Evolutionary conservation across 2,797 vertebrate species (phyloP).

Genomic region (Betta splendens): DNA sequence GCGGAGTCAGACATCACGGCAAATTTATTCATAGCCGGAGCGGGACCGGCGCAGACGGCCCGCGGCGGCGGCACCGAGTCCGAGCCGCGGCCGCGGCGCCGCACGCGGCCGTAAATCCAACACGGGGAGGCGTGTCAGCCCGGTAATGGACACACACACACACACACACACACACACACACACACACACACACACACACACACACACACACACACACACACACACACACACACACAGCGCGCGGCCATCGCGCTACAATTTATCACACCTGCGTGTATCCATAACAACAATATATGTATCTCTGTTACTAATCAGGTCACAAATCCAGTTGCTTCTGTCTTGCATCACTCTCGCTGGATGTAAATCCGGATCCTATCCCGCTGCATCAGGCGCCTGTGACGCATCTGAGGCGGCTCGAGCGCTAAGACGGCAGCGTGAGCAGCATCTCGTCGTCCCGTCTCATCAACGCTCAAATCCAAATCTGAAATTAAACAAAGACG

Average conservation of each 20-base stretch:
- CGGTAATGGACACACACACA: not conserved
- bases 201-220: no score
- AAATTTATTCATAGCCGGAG: not conserved
- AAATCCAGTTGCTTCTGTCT: not conserved
- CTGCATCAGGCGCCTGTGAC: rapidly evolving
- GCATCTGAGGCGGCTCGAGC: not conserved
- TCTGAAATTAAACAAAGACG: no score
- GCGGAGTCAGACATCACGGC: constrained; percentile 6
- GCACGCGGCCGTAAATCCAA: not conserved
- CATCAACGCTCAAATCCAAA: no score
- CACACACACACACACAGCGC: no score
- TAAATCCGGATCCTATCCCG: not conserved
- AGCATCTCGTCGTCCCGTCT: no score
- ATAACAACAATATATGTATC: not conserved
- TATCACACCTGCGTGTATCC: not conserved
- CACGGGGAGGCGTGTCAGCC: not conserved
- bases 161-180: no score
- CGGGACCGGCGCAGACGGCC: not conserved
- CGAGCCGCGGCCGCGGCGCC: no score
- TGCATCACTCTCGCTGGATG: not conserved
- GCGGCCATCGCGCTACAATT: no score
- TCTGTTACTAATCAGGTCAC: not conserved
- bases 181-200: no score
- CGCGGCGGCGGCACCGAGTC: not conserved
- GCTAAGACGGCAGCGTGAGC: not conserved